Evolutionary conservation across 2,113 vertebrate genomes (phyloP), one percentile per base, ranked within the genome.

Genomic region (Athene noctua): DNA sequence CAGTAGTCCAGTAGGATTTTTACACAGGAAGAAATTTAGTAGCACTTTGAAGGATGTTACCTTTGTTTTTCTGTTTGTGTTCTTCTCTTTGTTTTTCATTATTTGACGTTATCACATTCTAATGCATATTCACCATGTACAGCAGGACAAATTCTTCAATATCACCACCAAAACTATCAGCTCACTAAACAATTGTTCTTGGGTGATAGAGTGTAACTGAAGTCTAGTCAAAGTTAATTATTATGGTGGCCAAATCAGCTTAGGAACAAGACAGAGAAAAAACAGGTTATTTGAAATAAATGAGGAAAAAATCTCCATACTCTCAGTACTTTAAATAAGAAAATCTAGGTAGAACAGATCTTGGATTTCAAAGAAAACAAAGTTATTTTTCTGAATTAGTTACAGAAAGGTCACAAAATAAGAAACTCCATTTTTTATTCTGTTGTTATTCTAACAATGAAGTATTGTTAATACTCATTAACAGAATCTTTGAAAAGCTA

Each of bases 281-380:
- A 29, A 0, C 15, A 71, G 6, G 9, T 36, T 75, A 72, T 58
- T 58, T 71, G 34, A 89, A 91, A 91, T 17, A 82, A 93, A 62
- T 22, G 1, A 1, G 2, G 0, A 6, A 0, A 5, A 26, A 61
- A 36, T 6, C 0, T 1, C 30, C 32, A 79, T 70, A 32, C 1
- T 8, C 9, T 65, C 27, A 46, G 10, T 42, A 66, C 15, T 57
- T 91, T 42, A 52, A 22, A 19, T 42, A 57, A 71, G 57, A 80
- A 79, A 70, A 57, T 49, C 42, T 2, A 19, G 7, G 57, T 25
- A 80, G 46, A 57, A 38, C 1, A 29, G 12, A 38, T 25, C 8
- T 71, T 55, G 10, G 32, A 75, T 6, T 68, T 72, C 6, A 51
- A 87, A 80, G 18, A 77, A 86, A 75, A 34, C 5, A 0, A 71